A percentile compares a stretch with the other conserved stretches of the same genome.
Conservation (phyloP, 2,113 vertebrate genomes). For the Nothobranchius furzeri region DNA sequence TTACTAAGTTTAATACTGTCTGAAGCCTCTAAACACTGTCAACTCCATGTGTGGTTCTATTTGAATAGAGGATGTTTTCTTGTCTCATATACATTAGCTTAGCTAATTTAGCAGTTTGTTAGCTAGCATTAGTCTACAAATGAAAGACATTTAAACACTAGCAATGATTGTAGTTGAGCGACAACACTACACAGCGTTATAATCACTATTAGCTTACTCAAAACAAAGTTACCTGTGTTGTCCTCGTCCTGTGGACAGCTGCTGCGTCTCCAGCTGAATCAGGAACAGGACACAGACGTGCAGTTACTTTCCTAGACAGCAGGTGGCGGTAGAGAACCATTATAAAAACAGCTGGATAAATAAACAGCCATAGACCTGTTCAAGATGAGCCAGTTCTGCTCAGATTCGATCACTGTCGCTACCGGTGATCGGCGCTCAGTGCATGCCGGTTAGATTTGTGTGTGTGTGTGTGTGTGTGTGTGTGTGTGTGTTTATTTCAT, state of each 20-base stretch:
- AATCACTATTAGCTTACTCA: not conserved
- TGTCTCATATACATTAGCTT: slow-evolving; percentile 8
- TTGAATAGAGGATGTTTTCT: slow-evolving; percentile 12
- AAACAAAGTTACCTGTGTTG: not conserved
- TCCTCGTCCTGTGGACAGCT: slow-evolving; percentile 6
- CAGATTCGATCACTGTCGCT: too few relatives aligned
- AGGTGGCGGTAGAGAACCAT: slow-evolving; percentile 26
- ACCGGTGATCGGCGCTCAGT: too few relatives aligned
- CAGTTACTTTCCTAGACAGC: not conserved
- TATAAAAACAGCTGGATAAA: not conserved
- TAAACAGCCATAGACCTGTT: too few relatives aligned
- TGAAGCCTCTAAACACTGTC: not conserved
- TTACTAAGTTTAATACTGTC: not conserved
- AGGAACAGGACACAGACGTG: not conserved
- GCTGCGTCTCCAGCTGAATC: not conserved
- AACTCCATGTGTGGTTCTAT: not conserved
- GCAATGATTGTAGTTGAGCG: not conserved
- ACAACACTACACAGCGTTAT: accelerated
- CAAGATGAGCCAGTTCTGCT: too few relatives aligned
- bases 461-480: too few relatives aligned
- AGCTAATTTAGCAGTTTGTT: slow-evolving; percentile 13
- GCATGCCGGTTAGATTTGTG: too few relatives aligned
- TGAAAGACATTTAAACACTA: not conserved
- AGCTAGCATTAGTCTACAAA: not conserved
- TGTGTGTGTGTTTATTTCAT: too few relatives aligned